Evolutionary conservation across 2,888 invertebrate genomes (phyloP).

Genomic region (Ellobium chinense): DNA sequence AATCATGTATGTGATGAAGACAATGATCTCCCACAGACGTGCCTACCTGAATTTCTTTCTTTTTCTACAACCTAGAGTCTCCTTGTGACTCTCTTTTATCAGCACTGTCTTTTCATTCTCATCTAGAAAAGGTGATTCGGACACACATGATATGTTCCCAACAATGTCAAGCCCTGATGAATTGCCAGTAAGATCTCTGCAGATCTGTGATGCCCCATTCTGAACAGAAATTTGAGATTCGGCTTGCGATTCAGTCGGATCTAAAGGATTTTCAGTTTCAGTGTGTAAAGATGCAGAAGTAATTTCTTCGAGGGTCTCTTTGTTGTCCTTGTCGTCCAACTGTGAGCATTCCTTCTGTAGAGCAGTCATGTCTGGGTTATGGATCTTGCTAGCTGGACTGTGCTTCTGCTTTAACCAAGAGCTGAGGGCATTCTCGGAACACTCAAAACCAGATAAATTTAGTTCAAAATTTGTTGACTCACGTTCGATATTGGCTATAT

Average conservation of each 20-base stretch:
- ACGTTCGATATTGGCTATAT: not conserved
- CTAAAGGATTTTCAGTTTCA: conserved; percentile 12
- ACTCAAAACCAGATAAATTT: conserved; percentile 15
- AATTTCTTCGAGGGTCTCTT: too few species aligned
- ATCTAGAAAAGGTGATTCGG: conserved; percentile 20
- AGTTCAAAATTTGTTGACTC: conserved; percentile 20
- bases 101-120: too few species aligned
- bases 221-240: not conserved
- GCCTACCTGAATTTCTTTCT: too few species aligned
- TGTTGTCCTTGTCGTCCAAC: too few species aligned
- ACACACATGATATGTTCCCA: not conserved
- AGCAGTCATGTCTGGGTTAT: too few species aligned
- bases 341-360: too few species aligned
- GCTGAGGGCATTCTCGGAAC: not conserved
- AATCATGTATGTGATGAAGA: too few species aligned
- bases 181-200: not conserved
- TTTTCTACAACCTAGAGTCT: too few species aligned
- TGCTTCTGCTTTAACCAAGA: not conserved
- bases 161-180: not conserved
- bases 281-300: too few species aligned
- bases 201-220: not conserved
- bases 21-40: too few species aligned
- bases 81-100: too few species aligned
- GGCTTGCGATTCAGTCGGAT: not conserved
- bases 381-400: too few species aligned